Evolutionary conservation across 2,888 invertebrate species (phyloP).

Genomic region (Labia minor): DNA sequence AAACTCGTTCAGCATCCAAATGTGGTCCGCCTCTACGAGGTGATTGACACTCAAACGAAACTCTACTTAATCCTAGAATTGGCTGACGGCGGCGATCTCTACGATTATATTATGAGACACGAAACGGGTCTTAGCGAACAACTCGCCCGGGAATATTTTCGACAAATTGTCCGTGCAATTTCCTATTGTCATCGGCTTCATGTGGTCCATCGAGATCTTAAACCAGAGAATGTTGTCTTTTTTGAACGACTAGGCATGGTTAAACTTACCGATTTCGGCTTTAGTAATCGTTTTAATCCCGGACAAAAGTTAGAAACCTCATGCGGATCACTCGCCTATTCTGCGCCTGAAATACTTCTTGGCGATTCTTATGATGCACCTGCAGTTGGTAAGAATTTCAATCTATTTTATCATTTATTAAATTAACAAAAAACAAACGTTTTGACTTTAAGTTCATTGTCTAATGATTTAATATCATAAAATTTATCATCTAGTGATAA

Average conservation of each 20-base stretch:
- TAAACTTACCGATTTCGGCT: constrained; percentile 97
- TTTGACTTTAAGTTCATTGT: not conserved
- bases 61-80: constrained; percentile 91
- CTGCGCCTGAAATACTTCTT: constrained; percentile 95
- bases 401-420: too few relatives aligned
- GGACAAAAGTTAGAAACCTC: constrained; percentile 95
- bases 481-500: not conserved
- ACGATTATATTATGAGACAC: constrained; percentile 96
- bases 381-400: constrained; percentile 66
- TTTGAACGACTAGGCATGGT: constrained; percentile 94
- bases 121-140: constrained; percentile 76
- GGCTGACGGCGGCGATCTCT: constrained; percentile 96
- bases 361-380: constrained; percentile 99
- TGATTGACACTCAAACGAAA: constrained; percentile 98
- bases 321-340: constrained; percentile 96
- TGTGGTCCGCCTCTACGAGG: constrained; percentile 95
- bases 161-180: constrained; percentile 94
- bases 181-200: constrained; percentile 93
- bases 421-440: not conserved
- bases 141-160: constrained; percentile 83
- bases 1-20: constrained; percentile 98
- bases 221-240: constrained; percentile 99
- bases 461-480: constrained; percentile 21
- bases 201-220: constrained; percentile 84
- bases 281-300: constrained; percentile 91